Conservation (phyloP, 2,888 invertebrate species). For the Gisinianus flammeolus region DNA sequence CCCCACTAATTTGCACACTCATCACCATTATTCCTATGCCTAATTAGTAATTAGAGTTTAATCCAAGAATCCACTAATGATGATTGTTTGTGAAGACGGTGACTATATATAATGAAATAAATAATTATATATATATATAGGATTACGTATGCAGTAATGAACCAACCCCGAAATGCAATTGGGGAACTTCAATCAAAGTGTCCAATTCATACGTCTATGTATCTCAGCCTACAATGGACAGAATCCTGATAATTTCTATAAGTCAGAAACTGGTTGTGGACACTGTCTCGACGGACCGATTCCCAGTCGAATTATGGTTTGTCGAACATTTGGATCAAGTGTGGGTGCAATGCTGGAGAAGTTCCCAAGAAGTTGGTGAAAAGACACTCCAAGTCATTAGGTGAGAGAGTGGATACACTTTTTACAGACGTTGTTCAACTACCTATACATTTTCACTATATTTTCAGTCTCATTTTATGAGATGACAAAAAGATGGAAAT, state of each 20-base stretch:
- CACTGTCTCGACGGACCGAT: constrained; percentile 74
- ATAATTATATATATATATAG: constrained; percentile 60
- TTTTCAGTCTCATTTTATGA: no score
- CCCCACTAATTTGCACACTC: no score
- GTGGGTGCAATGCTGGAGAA: constrained; percentile 73
- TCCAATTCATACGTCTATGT: constrained; percentile 75
- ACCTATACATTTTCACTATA: no score
- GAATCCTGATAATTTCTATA: constrained; percentile 74
- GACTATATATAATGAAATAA: not conserved
- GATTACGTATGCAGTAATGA: constrained; percentile 73
- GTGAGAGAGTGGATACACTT: constrained; percentile 58
- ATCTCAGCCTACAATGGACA: constrained; percentile 73
- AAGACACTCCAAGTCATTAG: constrained; percentile 74
- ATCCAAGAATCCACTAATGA: no score
- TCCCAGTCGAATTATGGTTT: constrained; percentile 73
- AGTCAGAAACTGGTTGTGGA: constrained; percentile 75
- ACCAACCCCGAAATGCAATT: constrained; percentile 71
- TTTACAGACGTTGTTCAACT: no score
- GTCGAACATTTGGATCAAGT: constrained; percentile 75
- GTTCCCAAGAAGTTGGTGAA: constrained; percentile 65
- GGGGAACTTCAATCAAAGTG: constrained; percentile 76
- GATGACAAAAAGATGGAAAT: no score
- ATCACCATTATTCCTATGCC: no score
- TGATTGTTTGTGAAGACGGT: not conserved
- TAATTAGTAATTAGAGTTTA: no score